A percentile compares a stretch with the other conserved stretches of the same genome.
Evolutionary conservation across 2,888 invertebrate species (phyloP).

Genomic region (Caenorhabditis japonica): DNA sequence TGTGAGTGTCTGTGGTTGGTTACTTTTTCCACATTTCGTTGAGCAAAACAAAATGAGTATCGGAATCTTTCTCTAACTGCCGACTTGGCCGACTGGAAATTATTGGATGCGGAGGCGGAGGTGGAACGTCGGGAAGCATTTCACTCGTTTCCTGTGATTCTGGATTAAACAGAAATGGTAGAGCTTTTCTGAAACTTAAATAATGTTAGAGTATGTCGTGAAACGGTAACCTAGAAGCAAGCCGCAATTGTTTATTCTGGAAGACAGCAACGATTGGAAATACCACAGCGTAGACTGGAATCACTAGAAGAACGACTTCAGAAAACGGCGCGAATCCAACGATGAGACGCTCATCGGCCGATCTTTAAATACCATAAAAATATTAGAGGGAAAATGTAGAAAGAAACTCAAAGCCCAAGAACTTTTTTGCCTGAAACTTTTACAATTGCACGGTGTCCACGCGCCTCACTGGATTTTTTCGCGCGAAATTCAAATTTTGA

Average conservation of each 20-base stretch:
- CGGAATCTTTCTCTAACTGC: slow-evolving; percentile 59
- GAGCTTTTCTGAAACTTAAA: slow-evolving; percentile 47
- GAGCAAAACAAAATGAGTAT: slow-evolving; percentile 62
- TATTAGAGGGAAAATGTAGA: background rate
- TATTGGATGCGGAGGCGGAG: slow-evolving; percentile 22
- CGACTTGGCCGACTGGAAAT: slow-evolving; percentile 43
- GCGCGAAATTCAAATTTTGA: no score
- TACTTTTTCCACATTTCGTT: slow-evolving; percentile 66
- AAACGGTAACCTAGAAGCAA: slow-evolving; percentile 47
- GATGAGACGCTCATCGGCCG: slow-evolving; percentile 47
- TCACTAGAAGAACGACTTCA: slow-evolving; percentile 62
- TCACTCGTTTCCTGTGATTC: slow-evolving; percentile 35
- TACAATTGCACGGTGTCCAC: no score
- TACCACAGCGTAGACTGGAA: slow-evolving; percentile 61
- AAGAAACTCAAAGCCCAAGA: no score
- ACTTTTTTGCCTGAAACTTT: no score
- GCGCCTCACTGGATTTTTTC: no score
- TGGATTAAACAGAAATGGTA: slow-evolving; percentile 58
- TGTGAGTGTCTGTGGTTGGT: no score
- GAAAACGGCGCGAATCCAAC: slow-evolving; percentile 61
- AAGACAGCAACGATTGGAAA: slow-evolving; percentile 60
- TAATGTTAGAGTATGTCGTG: background rate
- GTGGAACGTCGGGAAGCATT: slow-evolving; percentile 18
- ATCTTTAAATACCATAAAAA: slow-evolving; percentile 21
- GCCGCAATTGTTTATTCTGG: slow-evolving; percentile 54